Base-by-base conservation (phyloP, 2,113 vertebrate genomes). In the Channa argus region DNA sequence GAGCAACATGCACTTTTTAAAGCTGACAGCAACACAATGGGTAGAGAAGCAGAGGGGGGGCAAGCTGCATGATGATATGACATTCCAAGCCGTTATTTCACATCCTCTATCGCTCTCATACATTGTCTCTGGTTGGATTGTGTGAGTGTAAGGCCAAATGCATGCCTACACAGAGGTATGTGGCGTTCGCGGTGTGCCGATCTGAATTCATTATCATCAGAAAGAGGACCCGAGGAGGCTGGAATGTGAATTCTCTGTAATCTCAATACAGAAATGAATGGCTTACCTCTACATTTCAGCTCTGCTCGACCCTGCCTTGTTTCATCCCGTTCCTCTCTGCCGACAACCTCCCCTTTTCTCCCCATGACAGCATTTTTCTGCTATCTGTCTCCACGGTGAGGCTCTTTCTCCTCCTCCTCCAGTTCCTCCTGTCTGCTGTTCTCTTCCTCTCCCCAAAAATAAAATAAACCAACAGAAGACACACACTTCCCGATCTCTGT, bases 291-390 rank as follows among this genome's bases (percentile, higher is more conserved):
- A 84, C 86, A 79, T 93, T 84, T 92, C 89, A 91, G 91, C 89
- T 88, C 74, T 50, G 84, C 86, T 89, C 80, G 83, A 89, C 80
- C 86, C 87, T 89, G 90, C 87, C 86, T 88, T 70, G 75, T 91
- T 85, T 86, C 93, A 91, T 93, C 88, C 86, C 91, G 85, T 89
- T 92, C 88, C 90, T 91, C 88, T 90, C 87, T 67, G 89, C 74
- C 69, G 85, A 80, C 83, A 91, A 88, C 83, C 88, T 89, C 90
- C 85, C 84, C 90, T 88, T 81, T 83, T 92, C 88, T 91, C 91
- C 89, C 88, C 89, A 87, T 92, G 91, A 87, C 91, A 92, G 89
- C 91, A 94, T 94, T 89, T 92, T 89, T 89, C 87, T 89, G 88
- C 83, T 88, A 87, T 91, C 87, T 90, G 59, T 87, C 90, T 88